phyloP scores from a whole-genome alignment of 2,113 vertebrate genomes.

The Clarias macrocephalus region DNA sequence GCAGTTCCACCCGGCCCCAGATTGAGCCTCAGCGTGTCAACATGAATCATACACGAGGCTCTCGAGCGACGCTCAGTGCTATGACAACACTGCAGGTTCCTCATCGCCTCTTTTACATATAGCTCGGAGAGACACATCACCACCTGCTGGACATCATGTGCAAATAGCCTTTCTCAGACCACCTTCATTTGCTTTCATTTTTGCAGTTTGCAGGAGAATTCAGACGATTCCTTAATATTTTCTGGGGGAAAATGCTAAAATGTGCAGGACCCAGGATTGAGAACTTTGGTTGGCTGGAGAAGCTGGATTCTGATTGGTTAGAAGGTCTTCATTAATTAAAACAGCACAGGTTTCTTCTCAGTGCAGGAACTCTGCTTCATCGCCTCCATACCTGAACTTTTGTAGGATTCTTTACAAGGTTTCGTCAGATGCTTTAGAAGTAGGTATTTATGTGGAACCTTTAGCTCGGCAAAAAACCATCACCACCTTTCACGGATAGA shows the following conservation, averaged over 20 bases:
- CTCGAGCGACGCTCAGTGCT: constrained; percentile 36
- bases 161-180: background rate
- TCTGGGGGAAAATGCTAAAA: background rate
- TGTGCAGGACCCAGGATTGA: background rate
- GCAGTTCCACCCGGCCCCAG: constrained; percentile 45
- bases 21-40: constrained; percentile 53
- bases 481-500: background rate
- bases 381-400: background rate
- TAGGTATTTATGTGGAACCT: background rate
- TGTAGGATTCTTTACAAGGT: background rate
- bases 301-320: background rate
- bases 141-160: constrained; percentile 41
- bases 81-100: constrained; percentile 40
- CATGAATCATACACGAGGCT: constrained; percentile 56
- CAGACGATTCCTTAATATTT: too few species aligned
- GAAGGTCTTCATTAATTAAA: background rate
- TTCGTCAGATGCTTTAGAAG: background rate
- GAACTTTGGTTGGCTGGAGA: background rate
- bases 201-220: background rate
- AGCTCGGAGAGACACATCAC: background rate
- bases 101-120: constrained; percentile 13
- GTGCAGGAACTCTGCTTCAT: background rate
- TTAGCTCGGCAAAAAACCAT: background rate
- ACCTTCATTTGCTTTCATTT: background rate
- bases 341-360: background rate